Evolutionary conservation across 1,140 invertebrate species (phyloP).

Genomic region (Heliconius himera): DNA sequence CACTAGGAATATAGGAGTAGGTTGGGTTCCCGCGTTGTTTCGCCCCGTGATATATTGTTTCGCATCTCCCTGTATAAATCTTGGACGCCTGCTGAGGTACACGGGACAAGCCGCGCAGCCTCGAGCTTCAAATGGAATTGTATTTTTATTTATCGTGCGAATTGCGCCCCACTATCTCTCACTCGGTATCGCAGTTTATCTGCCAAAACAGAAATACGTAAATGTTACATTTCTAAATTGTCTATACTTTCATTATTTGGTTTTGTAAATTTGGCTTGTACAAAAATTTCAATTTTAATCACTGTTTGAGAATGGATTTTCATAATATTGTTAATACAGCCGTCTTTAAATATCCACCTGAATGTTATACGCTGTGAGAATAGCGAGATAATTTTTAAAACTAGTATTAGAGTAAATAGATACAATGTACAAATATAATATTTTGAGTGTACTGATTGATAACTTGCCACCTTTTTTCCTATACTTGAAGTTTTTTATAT

Average conservation of each 20-base stretch:
- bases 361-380: not conserved
- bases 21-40: slow-evolving; percentile 76
- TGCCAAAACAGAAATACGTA: slow-evolving; percentile 54
- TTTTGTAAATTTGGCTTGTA: not conserved
- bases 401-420: slow-evolving; percentile 33
- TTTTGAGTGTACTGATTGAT: slow-evolving; percentile 34
- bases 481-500: slow-evolving; percentile 22
- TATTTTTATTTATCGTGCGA: slow-evolving; percentile 82
- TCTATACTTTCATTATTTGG: not conserved
- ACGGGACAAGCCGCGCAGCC: slow-evolving; percentile 69
- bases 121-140: slow-evolving; percentile 79
- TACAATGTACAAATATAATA: slow-evolving; percentile 47
- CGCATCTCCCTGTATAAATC: slow-evolving; percentile 79
- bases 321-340: not conserved
- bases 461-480: slow-evolving; percentile 39
- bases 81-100: slow-evolving; percentile 80
- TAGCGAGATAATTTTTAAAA: slow-evolving; percentile 22
- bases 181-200: slow-evolving; percentile 76
- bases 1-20: slow-evolving; percentile 66
- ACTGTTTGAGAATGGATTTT: not conserved
- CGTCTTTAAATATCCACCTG: not conserved
- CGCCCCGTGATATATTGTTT: slow-evolving; percentile 78
- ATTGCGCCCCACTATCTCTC: slow-evolving; percentile 74
- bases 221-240: slow-evolving; percentile 9
- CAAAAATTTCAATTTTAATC: not conserved